Base-by-base conservation (phyloP, 2,888 invertebrate genomes). In the Cephus nigrinus region DNA sequence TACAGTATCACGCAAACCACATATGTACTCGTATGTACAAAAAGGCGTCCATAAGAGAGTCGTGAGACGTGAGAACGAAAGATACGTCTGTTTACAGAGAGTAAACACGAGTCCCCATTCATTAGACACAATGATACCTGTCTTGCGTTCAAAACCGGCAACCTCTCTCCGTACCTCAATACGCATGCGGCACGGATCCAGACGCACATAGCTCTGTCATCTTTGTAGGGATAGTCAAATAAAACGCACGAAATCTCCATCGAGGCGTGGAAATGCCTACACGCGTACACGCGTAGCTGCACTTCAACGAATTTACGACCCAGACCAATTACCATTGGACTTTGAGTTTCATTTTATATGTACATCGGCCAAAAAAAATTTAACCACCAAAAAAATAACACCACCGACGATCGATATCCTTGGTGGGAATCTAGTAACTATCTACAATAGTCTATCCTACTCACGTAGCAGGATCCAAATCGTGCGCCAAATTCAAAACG, bases 81-180 rank as follows among this genome's bases (percentile, higher is more conserved):
- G 31, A 71, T 71, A 68, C 75, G 69, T 76, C 55, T 78, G 75
- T 78, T 30, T 36, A 40, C 76, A 31, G 71, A 68, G 73, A 35
- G 75, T 76, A 78, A 75, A 77, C 34, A 12, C 15, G 78, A 69
- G 76, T 68, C 55, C 73, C 75, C 78, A 76, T 78, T 78, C 78
- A 73, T 78, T 78, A 78, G 75, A 78, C 75, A 78, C 69, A 78
- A 78, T 76, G 76, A 78, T 73, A 78, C 78, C 73, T 78, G 75
- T 31, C 33, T 68, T 68, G 75, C 68, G 69, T 68, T 34, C 68
- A 36, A 68, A 31, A 36, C 69, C 75, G 74, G 68, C 73, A 68
- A 12, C 40, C 71, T 32, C 71, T 31, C 33, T 15, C 33, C 71
- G 71, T 32, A 33, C 71, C 31, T 31, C 71, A 31, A 71, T 71